Evolutionary conservation across 2,888 invertebrate genomes (phyloP).

Genomic region (Escarpia spicata): DNA sequence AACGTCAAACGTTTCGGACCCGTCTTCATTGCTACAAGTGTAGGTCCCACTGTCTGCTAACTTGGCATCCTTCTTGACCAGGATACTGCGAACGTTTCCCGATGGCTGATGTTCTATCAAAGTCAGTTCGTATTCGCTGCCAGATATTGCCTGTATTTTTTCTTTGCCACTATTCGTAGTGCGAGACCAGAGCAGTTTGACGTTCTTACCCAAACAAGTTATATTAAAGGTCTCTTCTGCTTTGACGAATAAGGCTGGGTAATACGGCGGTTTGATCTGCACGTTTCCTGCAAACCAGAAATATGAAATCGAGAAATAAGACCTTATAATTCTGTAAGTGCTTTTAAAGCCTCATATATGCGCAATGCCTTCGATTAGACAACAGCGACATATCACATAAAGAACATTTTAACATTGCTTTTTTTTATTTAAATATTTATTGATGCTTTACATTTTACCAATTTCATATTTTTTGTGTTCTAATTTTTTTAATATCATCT

Average conservation of each 20-base stretch:
- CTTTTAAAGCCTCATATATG: too few relatives aligned
- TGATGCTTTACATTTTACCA: too few relatives aligned
- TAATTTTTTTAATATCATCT: too few relatives aligned
- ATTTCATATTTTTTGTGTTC: too few relatives aligned
- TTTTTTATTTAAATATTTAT: too few relatives aligned
- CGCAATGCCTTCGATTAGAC: too few relatives aligned
- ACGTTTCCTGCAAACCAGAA: neutral
- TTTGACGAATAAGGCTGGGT: neutral
- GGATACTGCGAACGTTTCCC: neutral
- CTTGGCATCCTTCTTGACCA: neutral
- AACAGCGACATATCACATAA: too few relatives aligned
- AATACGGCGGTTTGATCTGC: neutral
- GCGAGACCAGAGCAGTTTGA: neutral
- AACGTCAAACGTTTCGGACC: neutral
- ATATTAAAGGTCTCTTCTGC: neutral
- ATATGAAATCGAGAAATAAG: too few relatives aligned
- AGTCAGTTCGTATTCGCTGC: neutral
- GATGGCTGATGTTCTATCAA: neutral
- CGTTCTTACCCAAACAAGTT: neutral
- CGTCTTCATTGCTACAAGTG: neutral
- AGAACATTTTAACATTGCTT: too few relatives aligned
- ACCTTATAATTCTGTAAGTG: too few relatives aligned
- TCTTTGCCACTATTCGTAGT: neutral
- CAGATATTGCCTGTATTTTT: neutral
- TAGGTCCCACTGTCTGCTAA: neutral